Conservation (phyloP, 1,140 invertebrate species). For the Neuroterus valhalla region DNA sequence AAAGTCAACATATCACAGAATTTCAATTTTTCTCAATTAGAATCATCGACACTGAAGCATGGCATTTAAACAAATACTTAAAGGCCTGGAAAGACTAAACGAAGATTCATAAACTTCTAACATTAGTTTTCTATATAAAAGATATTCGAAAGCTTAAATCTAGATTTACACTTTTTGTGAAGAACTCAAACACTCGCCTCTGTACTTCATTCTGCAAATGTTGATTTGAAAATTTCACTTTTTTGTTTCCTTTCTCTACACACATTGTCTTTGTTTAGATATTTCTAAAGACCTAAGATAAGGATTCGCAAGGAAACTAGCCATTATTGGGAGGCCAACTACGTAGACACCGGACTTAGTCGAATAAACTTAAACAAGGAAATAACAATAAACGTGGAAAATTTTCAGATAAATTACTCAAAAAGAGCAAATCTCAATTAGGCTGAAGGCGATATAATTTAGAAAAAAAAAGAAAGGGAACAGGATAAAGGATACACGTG, state of each 20-base stretch:
- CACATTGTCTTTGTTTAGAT: no score
- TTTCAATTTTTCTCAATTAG: not conserved
- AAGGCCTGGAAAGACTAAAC: no score
- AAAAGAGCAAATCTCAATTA: not conserved
- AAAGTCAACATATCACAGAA: constrained; percentile 13
- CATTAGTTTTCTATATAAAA: no score
- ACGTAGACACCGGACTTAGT: constrained; percentile 7
- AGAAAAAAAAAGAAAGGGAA: constrained; percentile 30
- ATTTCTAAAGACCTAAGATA: not conserved
- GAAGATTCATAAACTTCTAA: no score
- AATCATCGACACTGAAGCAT: no score
- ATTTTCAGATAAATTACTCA: not conserved
- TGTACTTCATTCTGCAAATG: no score
- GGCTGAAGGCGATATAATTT: not conserved
- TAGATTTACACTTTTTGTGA: no score
- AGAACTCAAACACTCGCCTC: no score
- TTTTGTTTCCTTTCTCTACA: no score
- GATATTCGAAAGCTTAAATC: no score
- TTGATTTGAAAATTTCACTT: no score
- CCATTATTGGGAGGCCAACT: not conserved
- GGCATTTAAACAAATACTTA: no score
- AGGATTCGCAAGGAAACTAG: not conserved
- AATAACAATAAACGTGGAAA: constrained; percentile 15
- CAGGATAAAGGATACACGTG: constrained; percentile 1
- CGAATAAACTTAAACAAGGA: constrained; percentile 21